Base-by-base conservation (phyloP, 2,797 vertebrate genomes). In the Danio aesculapii region DNA sequence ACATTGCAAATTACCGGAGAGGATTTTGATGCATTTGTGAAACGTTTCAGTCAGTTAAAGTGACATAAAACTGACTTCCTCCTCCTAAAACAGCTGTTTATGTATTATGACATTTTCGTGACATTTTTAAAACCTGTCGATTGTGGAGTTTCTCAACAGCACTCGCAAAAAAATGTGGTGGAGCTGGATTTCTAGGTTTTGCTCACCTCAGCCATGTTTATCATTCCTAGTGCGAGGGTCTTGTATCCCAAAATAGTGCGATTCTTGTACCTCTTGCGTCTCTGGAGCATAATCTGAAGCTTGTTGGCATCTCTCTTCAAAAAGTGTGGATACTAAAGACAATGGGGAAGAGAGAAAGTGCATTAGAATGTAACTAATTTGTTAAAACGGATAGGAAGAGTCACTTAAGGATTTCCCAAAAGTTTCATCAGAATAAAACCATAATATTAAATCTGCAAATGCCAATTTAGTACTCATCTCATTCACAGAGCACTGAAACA, bases 161-260 rank as follows among this genome's bases (percentile, higher is more conserved):
- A 52, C 43, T 49, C 8, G 11, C 11, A 44, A 8, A 62, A 50
- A 75, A 62, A 41, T 72, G 53, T 14, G 7, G 12, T 6, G 5
- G 0, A 72, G 52, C 70, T 14, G 3, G 55, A 49, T 61, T 59
- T 47, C 8, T 46, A 14, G 49, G 58, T 63, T 63, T 75, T 62
- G 1, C n/a, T 67, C 86, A 97, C 96, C 96, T 97, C 96, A 0
- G 96, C 95, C 96, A 98, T 97, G 90, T 97, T 96, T 91, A 97
- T 97, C 71, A 96, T 93, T 4, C 96, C 96, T 73, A 97, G 89
- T 0, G 96, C 96, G 70, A 97, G 88, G 0, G 96, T 98, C 91
- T 97, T 97, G 86, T 98, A 98, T 64, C 97, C 96, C 86, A 97
- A 86, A 87, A 97, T 96, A 78, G 96, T 96, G 6, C 97, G 93